phyloP scores from a whole-genome alignment of 2,113 vertebrate genomes.

The Lepidothrix coronata region DNA sequence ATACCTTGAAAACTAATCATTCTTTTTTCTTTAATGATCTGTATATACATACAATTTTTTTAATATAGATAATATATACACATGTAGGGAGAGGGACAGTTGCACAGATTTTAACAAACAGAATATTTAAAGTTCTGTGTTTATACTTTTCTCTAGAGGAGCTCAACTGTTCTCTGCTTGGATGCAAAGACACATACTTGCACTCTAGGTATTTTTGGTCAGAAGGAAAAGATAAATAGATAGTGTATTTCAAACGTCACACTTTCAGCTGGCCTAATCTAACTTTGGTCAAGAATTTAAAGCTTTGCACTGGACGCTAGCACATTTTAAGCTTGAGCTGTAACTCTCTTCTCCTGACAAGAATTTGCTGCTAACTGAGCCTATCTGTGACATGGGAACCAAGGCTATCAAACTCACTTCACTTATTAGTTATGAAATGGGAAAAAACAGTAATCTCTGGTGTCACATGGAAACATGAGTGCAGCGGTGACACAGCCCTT shows the following conservation, averaged over 20 bases:
- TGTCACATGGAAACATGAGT: conserved; percentile 11
- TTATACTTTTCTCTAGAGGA: neutral
- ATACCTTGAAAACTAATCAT: neutral
- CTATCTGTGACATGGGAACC: conserved; percentile 44
- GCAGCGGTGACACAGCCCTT: neutral
- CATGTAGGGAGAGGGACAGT: neutral
- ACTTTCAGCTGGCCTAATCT: conserved; percentile 2
- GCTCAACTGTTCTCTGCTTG: neutral
- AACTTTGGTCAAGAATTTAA: conserved; percentile 53
- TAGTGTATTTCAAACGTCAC: neutral
- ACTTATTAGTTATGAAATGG: conserved; percentile 34
- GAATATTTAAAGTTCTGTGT: neutral
- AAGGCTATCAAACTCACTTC: conserved; percentile 26
- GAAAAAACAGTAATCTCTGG: neutral
- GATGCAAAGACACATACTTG: neutral
- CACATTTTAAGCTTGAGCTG: neutral
- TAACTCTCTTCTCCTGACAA: conserved; percentile 36
- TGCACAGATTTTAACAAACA: neutral
- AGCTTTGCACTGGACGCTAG: neutral
- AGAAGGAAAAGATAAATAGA: conserved; percentile 35
- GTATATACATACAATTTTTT: neutral
- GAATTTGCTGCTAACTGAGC: neutral
- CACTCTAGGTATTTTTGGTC: conserved; percentile 47
- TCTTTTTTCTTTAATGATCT: neutral
- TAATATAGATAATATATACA: neutral